phyloP scores from a whole-genome alignment of 2,888 invertebrate species.

The Cyclophora albipunctata region DNA sequence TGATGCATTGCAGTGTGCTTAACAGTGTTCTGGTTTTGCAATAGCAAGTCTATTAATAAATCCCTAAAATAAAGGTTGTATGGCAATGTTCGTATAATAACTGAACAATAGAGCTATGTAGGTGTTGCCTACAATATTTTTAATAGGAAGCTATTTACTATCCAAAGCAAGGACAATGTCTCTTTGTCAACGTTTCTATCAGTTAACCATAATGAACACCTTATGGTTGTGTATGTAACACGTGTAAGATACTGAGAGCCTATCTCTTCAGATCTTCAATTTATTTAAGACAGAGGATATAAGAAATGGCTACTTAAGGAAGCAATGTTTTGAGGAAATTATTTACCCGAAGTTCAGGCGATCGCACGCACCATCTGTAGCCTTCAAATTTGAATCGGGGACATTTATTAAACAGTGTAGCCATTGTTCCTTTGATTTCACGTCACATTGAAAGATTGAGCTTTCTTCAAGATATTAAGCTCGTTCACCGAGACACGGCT shows the following conservation, averaged over 20 bases:
- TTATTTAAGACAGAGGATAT: slow-evolving; percentile 38
- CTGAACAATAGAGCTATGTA: too few species aligned
- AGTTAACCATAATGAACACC: too few species aligned
- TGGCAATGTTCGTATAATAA: too few species aligned
- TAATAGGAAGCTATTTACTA: too few species aligned
- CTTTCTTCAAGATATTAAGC: slow-evolving; percentile 19
- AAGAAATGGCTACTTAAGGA: slow-evolving; percentile 37
- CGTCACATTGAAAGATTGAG: slow-evolving; percentile 32
- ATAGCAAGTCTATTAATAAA: too few species aligned
- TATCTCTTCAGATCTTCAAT: slow-evolving; percentile 18
- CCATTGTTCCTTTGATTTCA: slow-evolving; percentile 44
- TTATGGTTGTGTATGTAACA: background rate
- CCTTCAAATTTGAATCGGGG: slow-evolving; percentile 48
- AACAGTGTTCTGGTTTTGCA: too few species aligned
- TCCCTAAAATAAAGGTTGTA: too few species aligned
- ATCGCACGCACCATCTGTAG: slow-evolving; percentile 51
- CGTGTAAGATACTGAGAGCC: slow-evolving; percentile 24
- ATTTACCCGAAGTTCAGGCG: slow-evolving; percentile 40
- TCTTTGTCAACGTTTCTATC: too few species aligned
- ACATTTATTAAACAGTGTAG: slow-evolving; percentile 49
- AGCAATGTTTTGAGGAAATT: slow-evolving; percentile 48
- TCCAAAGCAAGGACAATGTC: too few species aligned
- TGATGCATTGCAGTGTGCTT: too few species aligned
- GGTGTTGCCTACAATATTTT: too few species aligned
- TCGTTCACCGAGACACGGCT: slow-evolving; percentile 16